phyloP scores from a whole-genome alignment of 2,113 vertebrate species.

The Trematomus loennbergii region DNA sequence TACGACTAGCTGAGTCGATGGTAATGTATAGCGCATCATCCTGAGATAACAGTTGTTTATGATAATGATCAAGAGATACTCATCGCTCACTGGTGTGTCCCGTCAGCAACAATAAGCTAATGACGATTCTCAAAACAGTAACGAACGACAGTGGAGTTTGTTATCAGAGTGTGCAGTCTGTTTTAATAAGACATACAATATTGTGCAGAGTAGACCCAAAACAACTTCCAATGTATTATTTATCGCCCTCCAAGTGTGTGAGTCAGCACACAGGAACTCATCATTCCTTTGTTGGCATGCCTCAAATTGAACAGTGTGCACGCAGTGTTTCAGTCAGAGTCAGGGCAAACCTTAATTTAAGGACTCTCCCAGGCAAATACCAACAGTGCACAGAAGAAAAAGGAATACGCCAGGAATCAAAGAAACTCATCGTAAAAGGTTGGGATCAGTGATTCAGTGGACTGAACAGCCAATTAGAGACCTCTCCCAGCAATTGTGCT shows the following conservation, averaged over 20 bases:
- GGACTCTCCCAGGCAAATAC: background rate
- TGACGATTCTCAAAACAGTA: background rate
- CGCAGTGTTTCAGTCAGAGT: background rate
- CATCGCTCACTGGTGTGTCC: background rate
- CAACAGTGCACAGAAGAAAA: background rate
- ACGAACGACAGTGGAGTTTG: too few species aligned
- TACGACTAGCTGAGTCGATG: background rate
- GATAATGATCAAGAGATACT: background rate
- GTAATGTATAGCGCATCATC: too few species aligned
- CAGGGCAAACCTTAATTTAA: background rate
- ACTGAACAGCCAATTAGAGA: background rate
- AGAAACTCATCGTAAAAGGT: background rate
- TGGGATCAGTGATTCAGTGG: background rate
- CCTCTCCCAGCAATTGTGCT: background rate
- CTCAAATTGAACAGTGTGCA: background rate
- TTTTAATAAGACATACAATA: background rate
- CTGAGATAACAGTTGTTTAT: too few species aligned
- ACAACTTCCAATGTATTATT: background rate
- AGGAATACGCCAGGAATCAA: background rate
- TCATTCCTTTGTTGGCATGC: background rate
- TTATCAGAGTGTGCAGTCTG: background rate
- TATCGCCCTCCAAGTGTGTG: background rate
- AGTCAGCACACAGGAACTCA: background rate
- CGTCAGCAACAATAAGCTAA: background rate
- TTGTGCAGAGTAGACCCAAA: background rate